Conservation (phyloP, 2,888 invertebrate species). For the Archips crataeganus region DNA sequence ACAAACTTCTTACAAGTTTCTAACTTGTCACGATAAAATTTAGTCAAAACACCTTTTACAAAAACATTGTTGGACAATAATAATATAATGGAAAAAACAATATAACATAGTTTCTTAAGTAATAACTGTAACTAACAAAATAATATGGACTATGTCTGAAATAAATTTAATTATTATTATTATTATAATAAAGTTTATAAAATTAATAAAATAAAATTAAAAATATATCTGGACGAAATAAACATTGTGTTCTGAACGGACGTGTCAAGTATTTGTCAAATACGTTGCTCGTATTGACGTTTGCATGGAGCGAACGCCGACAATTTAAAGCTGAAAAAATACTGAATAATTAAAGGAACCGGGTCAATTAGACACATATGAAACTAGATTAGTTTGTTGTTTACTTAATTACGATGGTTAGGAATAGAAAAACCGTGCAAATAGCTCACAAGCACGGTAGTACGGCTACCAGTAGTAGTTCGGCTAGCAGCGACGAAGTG, state of each 20-base stretch:
- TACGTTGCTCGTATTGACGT: slow-evolving; percentile 46
- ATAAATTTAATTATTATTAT: too few relatives aligned
- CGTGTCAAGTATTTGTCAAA: slow-evolving; percentile 6
- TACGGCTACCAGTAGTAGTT: slow-evolving; percentile 70
- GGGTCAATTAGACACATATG: slow-evolving; percentile 54
- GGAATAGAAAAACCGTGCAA: slow-evolving; percentile 64
- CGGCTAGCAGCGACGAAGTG: slow-evolving; percentile 59
- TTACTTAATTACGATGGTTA: slow-evolving; percentile 61
- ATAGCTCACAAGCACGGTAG: slow-evolving; percentile 58
- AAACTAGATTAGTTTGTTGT: slow-evolving; percentile 46
- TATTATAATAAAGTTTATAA: too few relatives aligned
- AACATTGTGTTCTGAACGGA: background rate
- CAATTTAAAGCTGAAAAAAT: slow-evolving; percentile 42
- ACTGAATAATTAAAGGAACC: slow-evolving; percentile 49
- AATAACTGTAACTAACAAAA: too few relatives aligned
- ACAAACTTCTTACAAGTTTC: background rate
- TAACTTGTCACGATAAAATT: background rate
- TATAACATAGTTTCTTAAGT: too few relatives aligned
- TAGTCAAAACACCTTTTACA: too few relatives aligned
- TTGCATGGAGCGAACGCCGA: slow-evolving; percentile 44
- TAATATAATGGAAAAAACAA: too few relatives aligned
- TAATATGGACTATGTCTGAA: too few relatives aligned
- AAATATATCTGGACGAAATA: background rate
- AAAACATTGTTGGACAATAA: too few relatives aligned
- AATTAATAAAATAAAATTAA: background rate